Base-by-base conservation (phyloP, 2,113 vertebrate genomes). In the Sclerurus mexicanus region DNA sequence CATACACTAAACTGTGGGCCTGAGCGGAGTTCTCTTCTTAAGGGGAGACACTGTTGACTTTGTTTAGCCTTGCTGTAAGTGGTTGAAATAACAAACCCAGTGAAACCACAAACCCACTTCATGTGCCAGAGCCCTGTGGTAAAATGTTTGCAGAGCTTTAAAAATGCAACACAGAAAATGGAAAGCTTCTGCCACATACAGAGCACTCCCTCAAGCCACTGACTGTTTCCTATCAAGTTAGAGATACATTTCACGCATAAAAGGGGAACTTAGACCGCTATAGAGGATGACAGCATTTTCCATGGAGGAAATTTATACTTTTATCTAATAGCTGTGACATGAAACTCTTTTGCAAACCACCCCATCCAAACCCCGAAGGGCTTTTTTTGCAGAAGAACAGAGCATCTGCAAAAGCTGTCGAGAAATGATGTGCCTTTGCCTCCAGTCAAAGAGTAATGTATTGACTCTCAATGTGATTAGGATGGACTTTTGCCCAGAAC, bases 401-500 rank as follows among this genome's bases (percentile, higher is more conserved):
- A 86, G 31, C 52, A 81, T 79, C 80, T 91, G 84, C 79, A 92
- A 56, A 94, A 92, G 28, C 49, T 93, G 81, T 87, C 91, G 95
- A 91, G 80, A 88, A 69, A 2, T 85, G 73, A 89, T 63, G 33
- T 89, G 53, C 58, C 28, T 91, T 91, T 87, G 77, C 74, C 74
- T 95, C 80, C 85, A 84, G 83, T 85, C 74, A 92, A 21, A 89
- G 40, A 96, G 62, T 33, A 87, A 93, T 56, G 21, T 62, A 78
- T 93, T 89, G 84, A 66, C 46, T 94, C 30, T 87, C 84, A 50
- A 9, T 60, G 42, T 79, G 93, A 93, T 93, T 93, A 94, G 47
- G 60, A 92, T 95, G 91, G 94, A 89, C 87, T 91, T 96, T 40
- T 95, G 80, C 92, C 84, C 87, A 91, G 94, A 95, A 87, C 11